Evolutionary conservation across 2,888 invertebrate species (phyloP).

Genomic region (Formica aserva): DNA sequence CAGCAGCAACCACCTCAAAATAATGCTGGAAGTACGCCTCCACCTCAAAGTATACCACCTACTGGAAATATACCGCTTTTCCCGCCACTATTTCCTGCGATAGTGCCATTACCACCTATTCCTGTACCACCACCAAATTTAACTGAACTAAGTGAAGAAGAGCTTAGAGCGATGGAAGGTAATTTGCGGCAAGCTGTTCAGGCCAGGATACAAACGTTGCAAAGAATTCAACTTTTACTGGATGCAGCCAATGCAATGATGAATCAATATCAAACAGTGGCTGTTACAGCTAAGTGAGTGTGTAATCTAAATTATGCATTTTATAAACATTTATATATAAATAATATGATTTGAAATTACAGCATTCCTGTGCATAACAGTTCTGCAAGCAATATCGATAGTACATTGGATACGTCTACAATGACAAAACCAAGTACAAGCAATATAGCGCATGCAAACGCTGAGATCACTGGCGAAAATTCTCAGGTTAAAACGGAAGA

Average conservation of each 20-base stretch:
- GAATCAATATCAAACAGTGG: conserved; percentile 95
- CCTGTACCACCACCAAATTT: conserved; percentile 93
- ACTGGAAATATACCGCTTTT: conserved; percentile 84
- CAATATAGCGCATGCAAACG: conserved; percentile 32
- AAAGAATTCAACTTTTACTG: conserved; percentile 95
- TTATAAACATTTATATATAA: conserved; percentile 1
- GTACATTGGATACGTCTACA: conserved; percentile 56
- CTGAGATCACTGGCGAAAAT: conserved; percentile 37
- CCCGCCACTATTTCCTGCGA: conserved; percentile 87
- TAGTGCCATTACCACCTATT: conserved; percentile 89
- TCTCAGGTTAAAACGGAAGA: conserved; percentile 47
- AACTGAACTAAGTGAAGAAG: conserved; percentile 92
- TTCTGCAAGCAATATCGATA: conserved; percentile 56
- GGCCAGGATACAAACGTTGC: conserved; percentile 94
- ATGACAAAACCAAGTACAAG: conserved; percentile 59
- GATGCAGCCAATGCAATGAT: conserved; percentile 98
- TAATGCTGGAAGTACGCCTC: conserved; percentile 67
- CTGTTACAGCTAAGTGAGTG: conserved; percentile 86
- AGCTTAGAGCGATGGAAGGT: conserved; percentile 96
- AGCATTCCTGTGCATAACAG: conserved; percentile 78
- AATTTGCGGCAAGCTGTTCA: conserved; percentile 95
- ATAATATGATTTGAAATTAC: conserved; percentile 38
- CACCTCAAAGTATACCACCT: conserved; percentile 74
- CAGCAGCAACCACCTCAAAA: conserved; percentile 68
- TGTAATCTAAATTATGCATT: not conserved